A percentile compares a stretch with the other conserved stretches of the same genome.
Evolutionary conservation across 2,797 vertebrate species (phyloP).

Genomic region (Scolopax rusticola): DNA sequence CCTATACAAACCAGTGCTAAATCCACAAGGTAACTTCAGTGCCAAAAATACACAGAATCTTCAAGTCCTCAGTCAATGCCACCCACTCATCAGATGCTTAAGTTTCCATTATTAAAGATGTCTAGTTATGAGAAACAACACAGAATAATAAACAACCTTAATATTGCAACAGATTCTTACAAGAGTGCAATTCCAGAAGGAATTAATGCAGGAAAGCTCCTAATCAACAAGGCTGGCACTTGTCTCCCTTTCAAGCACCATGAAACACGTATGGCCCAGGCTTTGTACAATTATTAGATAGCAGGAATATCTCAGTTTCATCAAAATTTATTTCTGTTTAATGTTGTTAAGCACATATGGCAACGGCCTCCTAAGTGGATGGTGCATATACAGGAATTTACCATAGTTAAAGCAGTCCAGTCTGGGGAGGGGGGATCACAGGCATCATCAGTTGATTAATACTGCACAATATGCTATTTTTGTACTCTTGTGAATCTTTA

Average conservation of each 20-base stretch:
- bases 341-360: neutral
- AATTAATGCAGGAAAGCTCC: neutral
- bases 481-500: neutral
- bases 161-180: neutral
- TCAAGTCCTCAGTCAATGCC: conserved; percentile 1
- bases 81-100: conserved; percentile 33
- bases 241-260: neutral
- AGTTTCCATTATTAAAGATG: neutral
- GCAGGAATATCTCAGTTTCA: neutral
- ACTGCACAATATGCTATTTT: neutral
- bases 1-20: neutral
- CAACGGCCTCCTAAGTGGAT: neutral
- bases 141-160: neutral
- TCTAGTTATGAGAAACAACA: neutral
- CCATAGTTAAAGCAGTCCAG: neutral
- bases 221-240: neutral
- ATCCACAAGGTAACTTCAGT: neutral
- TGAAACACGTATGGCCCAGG: rapidly evolving
- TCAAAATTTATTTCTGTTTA: neutral
- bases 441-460: neutral
- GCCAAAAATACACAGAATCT: neutral
- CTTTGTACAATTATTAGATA: neutral
- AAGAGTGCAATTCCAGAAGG: neutral
- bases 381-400: neutral
- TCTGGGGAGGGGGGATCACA: neutral